A percentile compares a stretch with the other conserved stretches of the same genome.
These are phyloP conservation scores for Dilophus febrilis DNA, from an alignment of 2,888 invertebrate species.

Conservation along the genomic window DNA sequence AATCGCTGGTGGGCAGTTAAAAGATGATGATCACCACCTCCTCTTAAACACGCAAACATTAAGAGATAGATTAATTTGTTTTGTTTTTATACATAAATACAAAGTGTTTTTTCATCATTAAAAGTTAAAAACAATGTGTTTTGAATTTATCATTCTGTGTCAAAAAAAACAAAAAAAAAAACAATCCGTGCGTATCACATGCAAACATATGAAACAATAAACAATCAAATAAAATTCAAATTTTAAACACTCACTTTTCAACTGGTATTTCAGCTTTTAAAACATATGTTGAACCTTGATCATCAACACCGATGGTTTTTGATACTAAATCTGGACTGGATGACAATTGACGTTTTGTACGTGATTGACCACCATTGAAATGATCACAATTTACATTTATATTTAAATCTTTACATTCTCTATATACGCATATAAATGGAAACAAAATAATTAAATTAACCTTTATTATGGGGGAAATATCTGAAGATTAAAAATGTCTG, in stretches of 20 bases:
- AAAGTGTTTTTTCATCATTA: no score
- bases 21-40: no score
- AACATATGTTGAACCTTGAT: constrained; percentile 54
- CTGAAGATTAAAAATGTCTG: constrained; percentile 1
- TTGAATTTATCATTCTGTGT: no score
- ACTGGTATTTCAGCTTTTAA: constrained; percentile 68
- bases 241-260: constrained; percentile 68
- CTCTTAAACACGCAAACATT: no score
- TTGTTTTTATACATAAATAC: no score
- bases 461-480: not conserved
- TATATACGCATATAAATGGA: constrained; percentile 34
- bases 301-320: constrained; percentile 42
- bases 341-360: constrained; percentile 44
- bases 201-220: no score
- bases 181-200: no score
- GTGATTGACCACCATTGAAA: constrained; percentile 35
- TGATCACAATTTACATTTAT: constrained; percentile 87
- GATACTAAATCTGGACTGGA: constrained; percentile 25
- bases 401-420: constrained; percentile 77
- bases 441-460: constrained; percentile 1
- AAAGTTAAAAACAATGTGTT: no score
- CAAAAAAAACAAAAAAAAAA: no score
- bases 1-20: no score
- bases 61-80: no score
- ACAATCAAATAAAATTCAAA: no score